Conservation (phyloP, 2,888 invertebrate species). For the Loripinus fragilis region DNA sequence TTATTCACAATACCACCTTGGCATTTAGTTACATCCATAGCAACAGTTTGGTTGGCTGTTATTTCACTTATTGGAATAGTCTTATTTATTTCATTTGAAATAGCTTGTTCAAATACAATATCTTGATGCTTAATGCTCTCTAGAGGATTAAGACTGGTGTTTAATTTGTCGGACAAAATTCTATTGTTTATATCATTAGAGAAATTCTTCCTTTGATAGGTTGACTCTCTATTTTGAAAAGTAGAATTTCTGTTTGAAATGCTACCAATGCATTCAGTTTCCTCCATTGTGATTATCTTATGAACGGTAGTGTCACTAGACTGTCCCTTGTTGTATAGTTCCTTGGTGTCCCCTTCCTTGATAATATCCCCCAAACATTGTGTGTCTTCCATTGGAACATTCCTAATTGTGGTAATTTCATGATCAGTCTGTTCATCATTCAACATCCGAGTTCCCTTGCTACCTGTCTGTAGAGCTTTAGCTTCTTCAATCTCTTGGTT, state of each 20-base stretch:
- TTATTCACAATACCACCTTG: constrained; percentile 27
- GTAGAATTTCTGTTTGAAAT: neutral
- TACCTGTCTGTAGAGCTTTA: too few relatives aligned
- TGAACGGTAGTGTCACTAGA: too few relatives aligned
- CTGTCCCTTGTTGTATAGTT: neutral
- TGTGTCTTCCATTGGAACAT: constrained; percentile 37
- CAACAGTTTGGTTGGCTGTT: neutral
- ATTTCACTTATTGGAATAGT: neutral
- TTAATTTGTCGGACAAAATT: too few relatives aligned
- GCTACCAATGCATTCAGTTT: too few relatives aligned
- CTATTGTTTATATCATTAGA: too few relatives aligned
- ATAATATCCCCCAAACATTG: constrained; percentile 24
- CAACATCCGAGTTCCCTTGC: neutral
- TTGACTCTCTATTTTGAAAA: neutral
- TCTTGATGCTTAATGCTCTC: too few relatives aligned
- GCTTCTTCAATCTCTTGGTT: neutral
- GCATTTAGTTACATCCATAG: constrained; percentile 26
- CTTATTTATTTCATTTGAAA: neutral
- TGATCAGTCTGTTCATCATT: neutral
- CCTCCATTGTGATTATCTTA: too few relatives aligned
- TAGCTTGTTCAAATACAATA: too few relatives aligned
- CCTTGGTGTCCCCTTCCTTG: neutral
- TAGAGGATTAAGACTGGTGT: too few relatives aligned
- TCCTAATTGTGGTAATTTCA: too few relatives aligned
- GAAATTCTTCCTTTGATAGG: too few relatives aligned